Percentiles rank a stretch among this genome's conserved stretches.
phyloP scores from a whole-genome alignment of 1,140 invertebrate genomes.

The Antheraea pernyi region DNA sequence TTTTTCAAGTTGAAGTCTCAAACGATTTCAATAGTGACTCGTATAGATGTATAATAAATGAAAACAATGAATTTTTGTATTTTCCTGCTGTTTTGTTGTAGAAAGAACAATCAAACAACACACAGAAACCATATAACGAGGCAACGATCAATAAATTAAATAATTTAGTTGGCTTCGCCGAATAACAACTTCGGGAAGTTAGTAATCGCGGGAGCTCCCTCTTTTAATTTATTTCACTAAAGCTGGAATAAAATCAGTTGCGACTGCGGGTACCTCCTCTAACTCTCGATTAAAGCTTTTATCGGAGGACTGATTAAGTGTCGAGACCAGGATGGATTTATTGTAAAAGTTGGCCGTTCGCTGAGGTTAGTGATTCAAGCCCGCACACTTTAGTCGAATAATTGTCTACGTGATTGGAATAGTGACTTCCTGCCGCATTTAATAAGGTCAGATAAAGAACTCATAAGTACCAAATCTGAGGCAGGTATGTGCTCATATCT shows the following conservation, averaged over 20 bases:
- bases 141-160: conserved; percentile 14
- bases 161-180: conserved; percentile 11
- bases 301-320: conserved; percentile 73
- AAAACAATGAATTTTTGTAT: neutral
- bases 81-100: neutral
- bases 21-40: neutral
- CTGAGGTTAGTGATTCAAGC: conserved; percentile 74
- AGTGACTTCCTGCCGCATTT: conserved; percentile 51
- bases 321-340: conserved; percentile 71
- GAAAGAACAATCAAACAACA: neutral
- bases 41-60: neutral
- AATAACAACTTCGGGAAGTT: conserved; percentile 24
- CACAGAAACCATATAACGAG: conserved; percentile 1
- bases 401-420: conserved; percentile 78
- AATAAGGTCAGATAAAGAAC: conserved; percentile 55
- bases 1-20: too few relatives aligned
- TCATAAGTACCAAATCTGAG: conserved; percentile 19
- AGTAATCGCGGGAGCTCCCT: conserved; percentile 23
- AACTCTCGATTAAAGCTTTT: conserved; percentile 68
- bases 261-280: conserved; percentile 47
- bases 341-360: conserved; percentile 71
- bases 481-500: conserved; percentile 20
- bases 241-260: conserved; percentile 51
- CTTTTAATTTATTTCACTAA: conserved; percentile 40
- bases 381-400: conserved; percentile 74